Evolutionary conservation across 1,140 invertebrate species (phyloP), one percentile per base, ranked within the genome.

Genomic region (Homarus americanus): DNA sequence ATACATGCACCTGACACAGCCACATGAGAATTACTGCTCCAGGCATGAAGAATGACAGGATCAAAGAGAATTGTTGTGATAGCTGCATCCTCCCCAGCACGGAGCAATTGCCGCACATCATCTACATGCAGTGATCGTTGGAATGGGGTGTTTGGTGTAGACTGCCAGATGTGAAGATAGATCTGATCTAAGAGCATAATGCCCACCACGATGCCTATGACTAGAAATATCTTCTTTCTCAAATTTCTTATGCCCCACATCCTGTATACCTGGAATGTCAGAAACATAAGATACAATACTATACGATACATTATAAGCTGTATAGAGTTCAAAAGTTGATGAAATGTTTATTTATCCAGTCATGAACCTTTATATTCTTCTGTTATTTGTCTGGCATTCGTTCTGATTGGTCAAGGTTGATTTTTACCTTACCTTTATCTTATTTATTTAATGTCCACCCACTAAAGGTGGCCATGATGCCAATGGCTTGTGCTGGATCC

Each of bases 31-130:
- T 91, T 91, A 0, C 44, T 28, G 40, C 58, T 87, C 91, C 91
- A 91, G 3, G 91, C 91, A 41, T 91, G 66, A 17, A 91, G 85
- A 36, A 91, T 91, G 4, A 91, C 63, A 20, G 91, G 91, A 49
- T 91, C 84, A 66, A 87, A 91, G 34, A 91, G 80, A 34, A 91
- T 82, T 2, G 79, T 82, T n/a, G 83, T 91, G n/a, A 91, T 66
- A 4, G 32, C 49, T 40, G 83, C 69, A 49, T 86, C 84, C 40
- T 87, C 69, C 9, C 75, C 84, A 1, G 91, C 91, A n/a, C 78
- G 76, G 20, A 91, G 36, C 34, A 91, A 34, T 79, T 87, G 84
- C 36, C 84, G 63, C n/a, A 91, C 84, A 80, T 91, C 91, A 24
- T 91, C 91, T 32, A 91, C n/a, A 38, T 91, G 69, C 34, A 91